Evolutionary conservation across 2,888 invertebrate genomes (phyloP), one percentile per base, ranked within the genome.

Genomic region (Tetrapedia diversipes): DNA sequence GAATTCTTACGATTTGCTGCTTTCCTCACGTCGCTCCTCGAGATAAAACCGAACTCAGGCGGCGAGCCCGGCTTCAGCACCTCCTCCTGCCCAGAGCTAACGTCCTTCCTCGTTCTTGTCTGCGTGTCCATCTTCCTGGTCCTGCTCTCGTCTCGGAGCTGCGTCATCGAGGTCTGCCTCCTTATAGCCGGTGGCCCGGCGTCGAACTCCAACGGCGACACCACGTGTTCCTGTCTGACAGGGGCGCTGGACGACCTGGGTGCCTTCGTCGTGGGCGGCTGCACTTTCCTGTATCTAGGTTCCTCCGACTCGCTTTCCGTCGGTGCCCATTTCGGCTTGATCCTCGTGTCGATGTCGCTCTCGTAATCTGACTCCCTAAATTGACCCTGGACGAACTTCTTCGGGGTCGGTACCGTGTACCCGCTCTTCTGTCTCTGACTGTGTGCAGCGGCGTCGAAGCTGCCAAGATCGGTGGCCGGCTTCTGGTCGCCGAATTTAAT

Each of bases 301-400:
- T 94, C 93, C 60, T 94, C 93, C 0, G 92, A 92, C 68, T 94
- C 94, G 63, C 93, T 93, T 22, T 94, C 94, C 14, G 92, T 92
- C 0, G 95, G 95, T 0, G 93, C 93, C 95, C 95, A 95, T 68
- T 94, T 93, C 0, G 94, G 93, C 66, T 93, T 93, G 71, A 95
- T 95, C 22, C 93, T 92, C 16, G 92, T 92, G 75, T 95, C 95
- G 6, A 94, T 92, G 85, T 95, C 95, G 87, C 95, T 95, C 83
- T 95, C 95, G 83, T 95, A 95, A 85, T 95, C 95, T 64, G 95
- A 95, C 84, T 95, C 95, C 19, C 94, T 92, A 78, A 94, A 94
- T 74, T 95, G 94, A 14, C 95, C 95, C 7, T 94, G 94, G 24
- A 94, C 90, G 86, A 95, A 95, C 89, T 95, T 95, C 4, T 93